Conservation (phyloP, 2,797 vertebrate genomes). For the Galaxias olidus region DNA sequence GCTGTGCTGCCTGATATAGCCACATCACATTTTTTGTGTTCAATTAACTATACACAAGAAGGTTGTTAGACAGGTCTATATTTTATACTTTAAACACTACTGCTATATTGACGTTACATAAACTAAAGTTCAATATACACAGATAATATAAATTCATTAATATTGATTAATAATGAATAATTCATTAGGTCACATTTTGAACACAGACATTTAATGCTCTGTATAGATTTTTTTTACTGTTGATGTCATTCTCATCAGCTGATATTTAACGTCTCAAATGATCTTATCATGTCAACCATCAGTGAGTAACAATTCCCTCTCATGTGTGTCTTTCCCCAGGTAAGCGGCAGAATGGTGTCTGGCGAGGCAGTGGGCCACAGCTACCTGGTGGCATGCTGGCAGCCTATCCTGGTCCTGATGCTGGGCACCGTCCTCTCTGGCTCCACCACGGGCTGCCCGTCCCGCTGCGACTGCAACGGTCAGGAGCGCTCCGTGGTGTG, state of each 20-base stretch:
- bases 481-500: constrained; percentile 96
- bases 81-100: not conserved
- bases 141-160: no score
- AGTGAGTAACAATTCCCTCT: constrained; percentile 28
- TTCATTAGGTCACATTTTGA: no score
- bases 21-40: not conserved
- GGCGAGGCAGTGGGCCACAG: constrained; percentile 90
- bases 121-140: no score
- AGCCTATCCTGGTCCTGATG: constrained; percentile 97
- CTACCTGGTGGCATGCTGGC: constrained; percentile 97
- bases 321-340: constrained; percentile 75
- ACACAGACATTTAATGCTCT: no score
- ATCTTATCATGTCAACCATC: no score
- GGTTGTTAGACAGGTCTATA: no score
- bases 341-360: constrained; percentile 92
- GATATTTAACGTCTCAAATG: no score
- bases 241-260: constrained; percentile 17
- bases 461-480: constrained; percentile 93
- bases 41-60: no score
- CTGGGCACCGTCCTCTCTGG: constrained; percentile 95
- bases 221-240: not conserved
- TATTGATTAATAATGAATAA: no score
- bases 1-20: not conserved
- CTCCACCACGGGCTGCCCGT: constrained; percentile 94
- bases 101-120: no score